Percentiles rank a stretch among this genome's conserved stretches.
Conservation (phyloP, 2,888 invertebrate genomes). For the Acronicta leporina region DNA sequence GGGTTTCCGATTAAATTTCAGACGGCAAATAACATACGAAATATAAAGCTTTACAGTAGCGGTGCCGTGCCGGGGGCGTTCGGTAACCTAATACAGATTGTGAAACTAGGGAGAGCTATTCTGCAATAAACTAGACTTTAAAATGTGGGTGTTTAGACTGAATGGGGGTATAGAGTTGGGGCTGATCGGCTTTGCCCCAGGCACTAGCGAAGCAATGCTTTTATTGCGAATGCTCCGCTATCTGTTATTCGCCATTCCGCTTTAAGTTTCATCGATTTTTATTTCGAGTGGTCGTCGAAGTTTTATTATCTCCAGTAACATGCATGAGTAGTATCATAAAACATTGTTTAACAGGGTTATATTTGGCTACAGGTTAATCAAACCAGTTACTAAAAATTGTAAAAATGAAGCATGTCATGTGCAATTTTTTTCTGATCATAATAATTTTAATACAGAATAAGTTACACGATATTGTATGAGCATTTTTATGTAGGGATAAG, state of each 20-base stretch:
- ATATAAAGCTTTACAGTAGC: conserved; percentile 65
- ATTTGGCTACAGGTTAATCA: no score
- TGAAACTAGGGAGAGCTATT: conserved; percentile 55
- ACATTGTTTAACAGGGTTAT: no score
- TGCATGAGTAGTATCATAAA: no score
- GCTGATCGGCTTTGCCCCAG: conserved; percentile 64
- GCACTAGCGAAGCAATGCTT: conserved; percentile 66
- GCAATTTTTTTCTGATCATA: background rate
- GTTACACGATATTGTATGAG: conserved; percentile 7
- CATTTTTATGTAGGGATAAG: conserved; percentile 43
- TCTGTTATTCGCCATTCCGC: conserved; percentile 51
- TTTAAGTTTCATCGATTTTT: conserved; percentile 44
- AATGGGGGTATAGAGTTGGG: conserved; percentile 54
- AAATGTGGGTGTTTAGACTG: conserved; percentile 65
- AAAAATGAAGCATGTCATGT: background rate
- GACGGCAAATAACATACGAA: conserved; percentile 66
- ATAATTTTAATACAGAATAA: conserved; percentile 2
- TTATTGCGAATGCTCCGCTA: conserved; percentile 58
- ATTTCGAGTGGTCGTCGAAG: conserved; percentile 13
- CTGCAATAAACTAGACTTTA: conserved; percentile 70
- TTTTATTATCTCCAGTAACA: conserved; percentile 9
- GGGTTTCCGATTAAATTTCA: conserved; percentile 69
- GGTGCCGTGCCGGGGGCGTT: conserved; percentile 66
- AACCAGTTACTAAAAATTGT: background rate
- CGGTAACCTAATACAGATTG: conserved; percentile 72